phyloP scores from a whole-genome alignment of 2,113 vertebrate genomes.

The Chlorodrepanis virens region DNA sequence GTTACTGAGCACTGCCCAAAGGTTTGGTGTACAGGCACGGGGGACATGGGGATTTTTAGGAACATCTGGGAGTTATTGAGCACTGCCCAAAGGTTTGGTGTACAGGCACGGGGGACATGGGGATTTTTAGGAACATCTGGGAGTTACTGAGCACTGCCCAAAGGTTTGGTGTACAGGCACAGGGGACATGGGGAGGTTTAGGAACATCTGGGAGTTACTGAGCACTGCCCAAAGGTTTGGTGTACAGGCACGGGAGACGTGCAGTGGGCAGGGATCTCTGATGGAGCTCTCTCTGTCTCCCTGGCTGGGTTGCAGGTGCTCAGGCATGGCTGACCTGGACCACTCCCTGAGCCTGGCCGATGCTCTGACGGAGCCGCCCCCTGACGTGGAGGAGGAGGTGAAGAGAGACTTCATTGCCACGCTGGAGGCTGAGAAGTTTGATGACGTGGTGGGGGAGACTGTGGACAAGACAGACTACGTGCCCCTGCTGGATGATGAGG shows the following conservation, averaged over 20 bases:
- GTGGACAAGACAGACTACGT: conserved; percentile 89
- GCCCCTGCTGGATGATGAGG: conserved; percentile 83
- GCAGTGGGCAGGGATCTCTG: fast-evolving
- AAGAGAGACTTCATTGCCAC: conserved; percentile 89
- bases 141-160: too few species aligned
- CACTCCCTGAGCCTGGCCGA: conserved; percentile 85
- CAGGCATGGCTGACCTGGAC: conserved; percentile 77
- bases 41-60: too few species aligned
- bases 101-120: too few species aligned
- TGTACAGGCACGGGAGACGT: background rate
- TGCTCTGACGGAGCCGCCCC: conserved; percentile 84
- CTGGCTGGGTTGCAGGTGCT: background rate
- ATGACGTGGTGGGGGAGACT: conserved; percentile 89
- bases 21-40: too few species aligned
- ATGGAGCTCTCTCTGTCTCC: background rate
- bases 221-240: too few species aligned
- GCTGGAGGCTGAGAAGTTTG: conserved; percentile 87
- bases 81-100: too few species aligned
- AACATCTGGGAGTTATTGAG: too few species aligned
- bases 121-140: too few species aligned
- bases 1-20: too few species aligned
- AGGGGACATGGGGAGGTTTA: too few species aligned
- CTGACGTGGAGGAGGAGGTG: conserved; percentile 78
- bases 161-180: too few species aligned
- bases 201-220: too few species aligned